phyloP scores from a whole-genome alignment of 2,888 invertebrate genomes.

The Uloborus plumipes region DNA sequence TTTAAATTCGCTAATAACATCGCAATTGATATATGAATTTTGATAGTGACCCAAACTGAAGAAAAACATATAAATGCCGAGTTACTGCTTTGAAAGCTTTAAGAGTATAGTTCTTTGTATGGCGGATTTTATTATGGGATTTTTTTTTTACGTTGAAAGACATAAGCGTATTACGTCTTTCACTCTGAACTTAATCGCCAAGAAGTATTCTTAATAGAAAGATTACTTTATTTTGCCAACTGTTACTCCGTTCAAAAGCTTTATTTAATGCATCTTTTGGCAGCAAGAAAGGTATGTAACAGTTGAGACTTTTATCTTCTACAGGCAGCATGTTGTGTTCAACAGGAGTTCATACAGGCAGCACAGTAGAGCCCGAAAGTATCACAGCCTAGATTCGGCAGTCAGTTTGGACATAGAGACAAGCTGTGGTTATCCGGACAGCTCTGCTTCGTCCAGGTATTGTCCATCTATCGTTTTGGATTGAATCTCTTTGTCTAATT shows the following conservation, averaged over 20 bases:
- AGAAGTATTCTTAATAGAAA: neutral
- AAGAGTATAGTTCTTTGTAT: too few species aligned
- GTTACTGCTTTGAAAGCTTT: too few species aligned
- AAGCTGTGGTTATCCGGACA: slow-evolving; percentile 66
- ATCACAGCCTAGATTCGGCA: slow-evolving; percentile 65
- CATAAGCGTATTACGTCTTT: too few species aligned
- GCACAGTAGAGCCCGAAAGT: slow-evolving; percentile 64
- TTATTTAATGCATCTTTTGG: neutral
- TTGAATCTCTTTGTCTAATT: too few species aligned
- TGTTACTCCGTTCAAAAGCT: neutral
- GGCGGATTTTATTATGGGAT: neutral
- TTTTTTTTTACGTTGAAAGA: too few species aligned
- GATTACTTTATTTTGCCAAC: neutral
- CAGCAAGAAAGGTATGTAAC: slow-evolving; percentile 20
- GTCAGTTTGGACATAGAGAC: slow-evolving; percentile 65
- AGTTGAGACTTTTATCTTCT: slow-evolving; percentile 34
- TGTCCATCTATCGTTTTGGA: neutral
- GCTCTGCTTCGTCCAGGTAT: slow-evolving; percentile 66
- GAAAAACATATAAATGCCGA: too few species aligned
- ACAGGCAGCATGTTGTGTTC: slow-evolving; percentile 67
- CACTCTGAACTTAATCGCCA: too few species aligned
- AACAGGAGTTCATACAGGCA: slow-evolving; percentile 63
- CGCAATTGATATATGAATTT: too few species aligned
- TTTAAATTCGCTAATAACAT: too few species aligned
- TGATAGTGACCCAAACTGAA: too few species aligned